These are phyloP conservation scores for Seriola rivoliana DNA, from an alignment of 2,113 vertebrate genomes.

Conservation along the genomic window DNA sequence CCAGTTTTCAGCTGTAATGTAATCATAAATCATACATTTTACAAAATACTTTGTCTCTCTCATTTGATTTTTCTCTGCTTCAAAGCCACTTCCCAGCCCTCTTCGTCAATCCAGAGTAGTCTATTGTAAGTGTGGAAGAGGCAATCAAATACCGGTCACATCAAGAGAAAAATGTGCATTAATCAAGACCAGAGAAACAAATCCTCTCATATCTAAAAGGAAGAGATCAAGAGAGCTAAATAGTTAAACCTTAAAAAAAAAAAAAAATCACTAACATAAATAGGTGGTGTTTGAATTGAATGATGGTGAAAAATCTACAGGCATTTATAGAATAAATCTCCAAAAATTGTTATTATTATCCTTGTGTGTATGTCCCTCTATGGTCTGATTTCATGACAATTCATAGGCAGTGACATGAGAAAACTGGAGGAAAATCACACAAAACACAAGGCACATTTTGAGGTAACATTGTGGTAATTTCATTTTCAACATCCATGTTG, in stretches of 20 bases:
- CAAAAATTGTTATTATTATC: not conserved
- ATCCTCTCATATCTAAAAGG: not conserved
- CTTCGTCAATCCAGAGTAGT: not conserved
- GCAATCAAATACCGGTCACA: constrained; percentile 15
- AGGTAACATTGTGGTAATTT: too few relatives aligned
- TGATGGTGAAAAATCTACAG: not conserved
- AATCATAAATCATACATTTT: constrained; percentile 4
- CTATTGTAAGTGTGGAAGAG: not conserved
- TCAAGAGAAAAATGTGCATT: constrained; percentile 4
- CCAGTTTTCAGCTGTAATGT: not conserved
- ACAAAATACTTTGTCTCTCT: not conserved
- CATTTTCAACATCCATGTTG: too few relatives aligned
- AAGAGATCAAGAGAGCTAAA: not conserved
- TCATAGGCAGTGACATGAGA: too few relatives aligned
- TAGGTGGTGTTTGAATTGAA: not conserved
- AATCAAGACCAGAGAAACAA: not conserved
- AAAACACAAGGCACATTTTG: too few relatives aligned
- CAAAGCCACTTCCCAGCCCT: not conserved
- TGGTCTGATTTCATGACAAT: too few relatives aligned
- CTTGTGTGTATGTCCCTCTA: too few relatives aligned
- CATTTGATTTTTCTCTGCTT: constrained; percentile 3
- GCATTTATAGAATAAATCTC: too few relatives aligned
- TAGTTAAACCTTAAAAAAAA: not conserved
- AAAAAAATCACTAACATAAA: not conserved
- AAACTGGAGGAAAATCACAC: too few relatives aligned